Conservation (phyloP, 2,113 vertebrate species). For the Poeciliopsis prolifica region DNA sequence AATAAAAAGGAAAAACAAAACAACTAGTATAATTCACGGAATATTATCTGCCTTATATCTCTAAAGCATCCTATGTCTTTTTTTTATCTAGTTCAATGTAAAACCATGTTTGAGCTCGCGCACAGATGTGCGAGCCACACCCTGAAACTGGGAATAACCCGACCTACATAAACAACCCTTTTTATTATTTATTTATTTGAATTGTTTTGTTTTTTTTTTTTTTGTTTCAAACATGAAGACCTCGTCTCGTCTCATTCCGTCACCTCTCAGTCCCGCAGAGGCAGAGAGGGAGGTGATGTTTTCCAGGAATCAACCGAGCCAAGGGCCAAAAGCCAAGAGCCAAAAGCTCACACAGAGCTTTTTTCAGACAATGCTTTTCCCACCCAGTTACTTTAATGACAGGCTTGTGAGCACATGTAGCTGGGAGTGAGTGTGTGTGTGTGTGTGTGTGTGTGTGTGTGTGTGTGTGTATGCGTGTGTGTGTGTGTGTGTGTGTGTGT, state of each 20-base stretch:
- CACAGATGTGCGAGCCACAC: conserved; percentile 56
- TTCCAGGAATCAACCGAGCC: conserved; percentile 18
- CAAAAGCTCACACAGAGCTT: background rate
- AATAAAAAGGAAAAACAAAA: too few relatives aligned
- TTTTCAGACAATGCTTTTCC: conserved; percentile 18
- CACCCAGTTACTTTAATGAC: background rate
- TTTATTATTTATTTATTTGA: background rate
- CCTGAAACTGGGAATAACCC: conserved; percentile 42
- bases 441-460: background rate
- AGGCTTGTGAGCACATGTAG: conserved; percentile 45
- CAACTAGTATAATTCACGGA: background rate
- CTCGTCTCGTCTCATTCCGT: background rate
- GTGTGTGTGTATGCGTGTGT: too few relatives aligned
- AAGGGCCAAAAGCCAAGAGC: conserved; percentile 1
- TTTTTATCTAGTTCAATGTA: background rate
- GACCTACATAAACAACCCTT: background rate
- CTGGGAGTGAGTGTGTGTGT: background rate
- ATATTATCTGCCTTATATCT: background rate
- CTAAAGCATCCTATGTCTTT: background rate
- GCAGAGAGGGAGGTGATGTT: background rate
- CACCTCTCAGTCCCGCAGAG: background rate
- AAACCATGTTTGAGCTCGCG: conserved; percentile 12
- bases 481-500: background rate
- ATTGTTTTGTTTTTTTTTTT: conserved; percentile 5
- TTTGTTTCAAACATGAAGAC: background rate